Evolutionary conservation across 2,888 invertebrate genomes (phyloP).

Genomic region (Hanleya hanleyi): DNA sequence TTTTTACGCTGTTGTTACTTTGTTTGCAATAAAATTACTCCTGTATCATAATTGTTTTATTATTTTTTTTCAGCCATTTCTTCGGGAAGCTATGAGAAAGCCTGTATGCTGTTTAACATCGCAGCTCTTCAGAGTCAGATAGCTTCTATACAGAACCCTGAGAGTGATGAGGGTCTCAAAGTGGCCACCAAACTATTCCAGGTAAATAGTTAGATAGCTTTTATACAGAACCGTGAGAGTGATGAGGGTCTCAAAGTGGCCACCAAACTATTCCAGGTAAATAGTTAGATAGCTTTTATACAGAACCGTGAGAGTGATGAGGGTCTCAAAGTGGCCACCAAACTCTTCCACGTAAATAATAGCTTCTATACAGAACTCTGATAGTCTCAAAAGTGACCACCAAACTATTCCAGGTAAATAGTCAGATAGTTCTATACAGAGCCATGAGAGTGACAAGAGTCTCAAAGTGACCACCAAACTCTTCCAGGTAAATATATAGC

Average conservation of each 20-base stretch:
- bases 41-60: not conserved
- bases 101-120: conserved; percentile 96
- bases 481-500: too few relatives aligned
- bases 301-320: conserved; percentile 93
- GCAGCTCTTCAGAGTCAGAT: conserved; percentile 93
- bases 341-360: conserved; percentile 88
- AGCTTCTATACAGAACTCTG: too few relatives aligned
- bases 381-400: too few relatives aligned
- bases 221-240: conserved; percentile 87
- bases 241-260: conserved; percentile 96
- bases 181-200: conserved; percentile 93
- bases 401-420: too few relatives aligned
- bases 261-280: conserved; percentile 91
- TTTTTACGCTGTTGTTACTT: too few relatives aligned
- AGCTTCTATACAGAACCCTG: conserved; percentile 88
- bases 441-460: conserved; percentile 92
- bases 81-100: conserved; percentile 92
- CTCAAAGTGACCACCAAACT: too few relatives aligned
- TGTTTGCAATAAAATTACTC: too few relatives aligned
- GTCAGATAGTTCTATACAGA: conserved; percentile 89
- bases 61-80: conserved; percentile 82
- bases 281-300: conserved; percentile 86
- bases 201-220: conserved; percentile 86
- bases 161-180: conserved; percentile 95
- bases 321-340: conserved; percentile 92